Evolutionary conservation across 1,140 invertebrate genomes (phyloP), one percentile per base, ranked within the genome.

Genomic region (Ganaspis sp.): DNA sequence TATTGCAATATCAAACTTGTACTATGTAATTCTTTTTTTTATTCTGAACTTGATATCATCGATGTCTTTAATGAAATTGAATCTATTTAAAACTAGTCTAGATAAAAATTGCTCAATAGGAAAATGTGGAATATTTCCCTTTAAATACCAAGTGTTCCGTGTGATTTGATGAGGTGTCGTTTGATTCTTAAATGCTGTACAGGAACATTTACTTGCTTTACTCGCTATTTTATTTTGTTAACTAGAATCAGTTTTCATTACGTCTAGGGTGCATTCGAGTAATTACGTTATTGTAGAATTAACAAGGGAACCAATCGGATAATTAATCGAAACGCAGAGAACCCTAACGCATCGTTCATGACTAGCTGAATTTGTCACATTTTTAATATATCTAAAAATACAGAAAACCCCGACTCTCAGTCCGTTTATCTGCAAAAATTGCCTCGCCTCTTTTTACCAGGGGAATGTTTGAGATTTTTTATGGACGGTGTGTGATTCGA

Each of bases 121-220:
- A 89, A 87, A 89, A 84, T 76, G 83, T 87, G 83, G 76, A 86
- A 87, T 87, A 85, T 89, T 90, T 89, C 86, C 86, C 86, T 86
- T 87, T 82, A 81, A 87, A 88, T 90, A 90, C 87, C 88, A 87
- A 90, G 76, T 82, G 81, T 83, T 73, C 72, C 58, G 71, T 83
- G 74, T 72, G 72, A 70, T 79, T 86, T 80, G 84, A 88, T 86
- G 86, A 87, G 80, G 84, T 88, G 83, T 88, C 84, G 80, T 91
- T 91, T 91, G 89, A 92, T 91, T 90, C 87, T 91, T 91, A 91
- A 91, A 91, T 91, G 90, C 89, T 91, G 90, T 90, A 90, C 88
- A 92, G 90, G 90, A 92, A 92, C 90, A 91, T 92, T 91, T 87
- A 90, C 87, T 90, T 87, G 77, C 82, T 86, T 88, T 86, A 81